Evolutionary conservation across 2,797 vertebrate genomes (phyloP).

Genomic region (Epinephelus malabaricus): DNA sequence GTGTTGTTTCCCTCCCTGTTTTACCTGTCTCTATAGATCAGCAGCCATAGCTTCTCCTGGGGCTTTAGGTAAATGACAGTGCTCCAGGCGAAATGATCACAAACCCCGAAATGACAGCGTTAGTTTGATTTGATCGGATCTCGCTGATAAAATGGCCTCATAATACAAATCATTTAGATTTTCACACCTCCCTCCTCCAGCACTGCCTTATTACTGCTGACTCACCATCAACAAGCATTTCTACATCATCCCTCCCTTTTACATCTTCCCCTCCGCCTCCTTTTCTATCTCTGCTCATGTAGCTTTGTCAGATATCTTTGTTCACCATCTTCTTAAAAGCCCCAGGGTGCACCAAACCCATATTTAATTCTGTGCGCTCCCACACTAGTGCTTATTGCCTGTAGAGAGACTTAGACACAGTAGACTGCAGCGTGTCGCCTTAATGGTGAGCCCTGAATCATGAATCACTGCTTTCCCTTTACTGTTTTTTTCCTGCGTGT

Average conservation of each 20-base stretch:
- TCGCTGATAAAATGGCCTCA: constrained; percentile 34
- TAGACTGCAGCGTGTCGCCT: constrained; percentile 32
- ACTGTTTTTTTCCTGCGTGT: constrained; percentile 19
- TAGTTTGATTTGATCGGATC: constrained; percentile 46
- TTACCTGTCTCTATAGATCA: constrained; percentile 58
- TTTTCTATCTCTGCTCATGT: constrained; percentile 44
- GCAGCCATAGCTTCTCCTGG: constrained; percentile 41
- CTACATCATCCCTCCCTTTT: constrained; percentile 63
- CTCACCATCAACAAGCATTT: constrained; percentile 66
- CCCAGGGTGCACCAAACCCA: constrained; percentile 17
- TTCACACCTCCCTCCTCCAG: constrained; percentile 55
- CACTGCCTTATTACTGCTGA: constrained; percentile 71
- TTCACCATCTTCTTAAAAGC: constrained; percentile 55
- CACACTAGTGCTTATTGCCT: constrained; percentile 9
- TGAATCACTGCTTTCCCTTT: constrained; percentile 38
- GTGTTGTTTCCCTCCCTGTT: constrained; percentile 66
- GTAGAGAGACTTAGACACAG: constrained; percentile 52
- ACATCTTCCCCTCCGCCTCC: constrained; percentile 22
- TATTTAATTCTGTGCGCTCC: constrained; percentile 26
- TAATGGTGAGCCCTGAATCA: constrained; percentile 38
- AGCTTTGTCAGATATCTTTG: constrained; percentile 53
- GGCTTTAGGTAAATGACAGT: constrained; percentile 41
- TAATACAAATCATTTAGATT: constrained; percentile 42
- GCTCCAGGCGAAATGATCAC: constrained; percentile 34
- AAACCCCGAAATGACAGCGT: constrained; percentile 21